A percentile compares a stretch with the other conserved stretches of the same genome.
phyloP scores from a whole-genome alignment of 2,797 vertebrate species.

The Anguilla megastoma region DNA sequence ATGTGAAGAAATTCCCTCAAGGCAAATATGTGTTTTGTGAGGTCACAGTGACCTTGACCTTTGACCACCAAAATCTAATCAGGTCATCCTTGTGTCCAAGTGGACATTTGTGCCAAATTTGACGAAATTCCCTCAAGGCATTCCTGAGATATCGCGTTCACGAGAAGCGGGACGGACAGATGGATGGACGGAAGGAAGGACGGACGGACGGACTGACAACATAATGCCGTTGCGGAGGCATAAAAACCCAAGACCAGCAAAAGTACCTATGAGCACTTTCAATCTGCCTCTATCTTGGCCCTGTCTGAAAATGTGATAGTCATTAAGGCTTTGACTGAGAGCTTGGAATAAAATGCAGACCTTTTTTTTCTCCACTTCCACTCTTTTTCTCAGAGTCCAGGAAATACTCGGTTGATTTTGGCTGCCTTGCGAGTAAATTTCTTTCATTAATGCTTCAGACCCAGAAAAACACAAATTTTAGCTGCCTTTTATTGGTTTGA shows the following conservation, averaged over 20 bases:
- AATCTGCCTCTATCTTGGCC: slow-evolving; percentile 49
- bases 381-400: slow-evolving; percentile 78
- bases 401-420: slow-evolving; percentile 87
- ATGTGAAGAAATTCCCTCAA: too few species aligned
- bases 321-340: slow-evolving; percentile 78
- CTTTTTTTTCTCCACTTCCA: slow-evolving; percentile 57
- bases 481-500: slow-evolving; percentile 77
- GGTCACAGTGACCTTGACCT: too few species aligned
- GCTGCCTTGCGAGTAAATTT: slow-evolving; percentile 75
- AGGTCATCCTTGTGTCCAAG: too few species aligned
- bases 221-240: too few species aligned
- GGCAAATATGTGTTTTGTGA: too few species aligned
- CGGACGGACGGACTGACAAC: too few species aligned
- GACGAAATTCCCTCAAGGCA: too few species aligned
- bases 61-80: too few species aligned
- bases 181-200: too few species aligned
- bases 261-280: slow-evolving; percentile 42
- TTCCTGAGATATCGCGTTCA: too few species aligned
- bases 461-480: slow-evolving; percentile 76
- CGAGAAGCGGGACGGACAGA: too few species aligned
- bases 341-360: slow-evolving; percentile 75
- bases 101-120: too few species aligned
- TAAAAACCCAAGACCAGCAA: slow-evolving; percentile 10
- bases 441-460: slow-evolving; percentile 86
- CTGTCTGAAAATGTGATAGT: slow-evolving; percentile 77